These are phyloP conservation scores for Ophioninae sp. DNA, from an alignment of 2,888 invertebrate species.

Conservation along the genomic window DNA sequence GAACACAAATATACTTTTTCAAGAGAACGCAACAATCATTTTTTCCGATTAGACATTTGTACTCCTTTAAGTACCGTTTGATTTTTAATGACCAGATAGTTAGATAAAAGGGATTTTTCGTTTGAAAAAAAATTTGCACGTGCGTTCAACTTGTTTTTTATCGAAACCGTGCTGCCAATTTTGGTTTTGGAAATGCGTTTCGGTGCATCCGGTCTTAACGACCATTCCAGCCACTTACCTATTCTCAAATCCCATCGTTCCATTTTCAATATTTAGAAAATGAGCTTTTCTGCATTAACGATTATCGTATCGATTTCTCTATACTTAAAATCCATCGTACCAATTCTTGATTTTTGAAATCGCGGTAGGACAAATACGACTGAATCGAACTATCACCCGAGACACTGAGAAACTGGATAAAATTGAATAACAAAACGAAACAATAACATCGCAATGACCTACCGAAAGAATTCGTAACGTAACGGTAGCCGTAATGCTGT, in stretches of 20 bases:
- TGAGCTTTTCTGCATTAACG: too few species aligned
- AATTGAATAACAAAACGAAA: not conserved
- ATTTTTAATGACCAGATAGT: not conserved
- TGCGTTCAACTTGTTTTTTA: not conserved
- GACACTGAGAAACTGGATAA: not conserved
- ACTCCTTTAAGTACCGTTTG: not conserved
- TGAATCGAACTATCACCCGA: not conserved
- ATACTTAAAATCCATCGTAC: too few species aligned
- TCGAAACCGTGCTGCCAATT: not conserved
- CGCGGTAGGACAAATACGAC: not conserved
- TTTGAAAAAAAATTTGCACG: not conserved
- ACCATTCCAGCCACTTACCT: too few species aligned
- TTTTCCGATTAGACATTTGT: not conserved
- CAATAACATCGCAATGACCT: conserved; percentile 74
- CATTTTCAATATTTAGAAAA: too few species aligned
- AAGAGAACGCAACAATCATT: not conserved
- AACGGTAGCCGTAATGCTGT: conserved; percentile 87
- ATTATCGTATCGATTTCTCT: too few species aligned
- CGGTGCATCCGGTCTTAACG: too few species aligned
- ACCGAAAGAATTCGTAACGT: conserved; percentile 94
- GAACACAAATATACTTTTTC: not conserved
- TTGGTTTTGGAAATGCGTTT: not conserved
- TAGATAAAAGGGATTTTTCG: not conserved
- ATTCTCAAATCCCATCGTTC: too few species aligned
- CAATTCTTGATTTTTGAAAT: too few species aligned